A percentile compares a stretch with the other conserved stretches of the same genome.
These are phyloP conservation scores for Drosophila lacertosa DNA, from an alignment of 1,140 invertebrate species.

Conservation along the genomic window DNA sequence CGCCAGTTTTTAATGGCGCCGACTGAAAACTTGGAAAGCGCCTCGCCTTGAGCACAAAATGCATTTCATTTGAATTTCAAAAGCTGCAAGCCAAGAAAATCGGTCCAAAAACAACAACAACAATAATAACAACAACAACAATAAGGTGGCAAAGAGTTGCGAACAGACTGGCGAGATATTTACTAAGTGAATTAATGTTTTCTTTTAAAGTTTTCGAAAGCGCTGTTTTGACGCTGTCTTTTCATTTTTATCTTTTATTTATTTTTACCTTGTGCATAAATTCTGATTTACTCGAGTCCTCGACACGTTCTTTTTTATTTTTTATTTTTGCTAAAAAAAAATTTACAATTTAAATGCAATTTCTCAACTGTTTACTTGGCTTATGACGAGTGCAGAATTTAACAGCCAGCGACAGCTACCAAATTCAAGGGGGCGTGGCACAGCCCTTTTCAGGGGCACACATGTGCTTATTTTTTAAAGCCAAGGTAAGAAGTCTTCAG, in stretches of 20 bases:
- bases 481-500: constrained; percentile 9
- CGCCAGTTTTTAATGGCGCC: constrained; percentile 42
- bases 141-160: constrained; percentile 2
- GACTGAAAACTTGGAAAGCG: constrained; percentile 36
- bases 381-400: constrained; percentile 73
- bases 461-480: no score
- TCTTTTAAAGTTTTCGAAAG: constrained; percentile 33
- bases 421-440: neutral
- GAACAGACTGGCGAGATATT: constrained; percentile 11
- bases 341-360: constrained; percentile 81
- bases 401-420: constrained; percentile 43
- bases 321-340: constrained; percentile 46
- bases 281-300: constrained; percentile 2
- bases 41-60: constrained; percentile 33
- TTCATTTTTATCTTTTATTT: constrained; percentile 28
- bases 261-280: constrained; percentile 58
- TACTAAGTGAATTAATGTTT: constrained; percentile 69
- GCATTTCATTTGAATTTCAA: constrained; percentile 48
- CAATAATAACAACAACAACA: constrained; percentile 19
- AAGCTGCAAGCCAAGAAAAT: constrained; percentile 16
- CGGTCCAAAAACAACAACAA: no score
- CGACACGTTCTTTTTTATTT: constrained; percentile 22
- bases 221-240: constrained; percentile 26
- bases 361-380: constrained; percentile 76
- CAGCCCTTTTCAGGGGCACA: constrained; percentile 22